These are phyloP conservation scores for Latrodectus geometricus DNA, from an alignment of 1,140 invertebrate species.

Conservation along the genomic window DNA sequence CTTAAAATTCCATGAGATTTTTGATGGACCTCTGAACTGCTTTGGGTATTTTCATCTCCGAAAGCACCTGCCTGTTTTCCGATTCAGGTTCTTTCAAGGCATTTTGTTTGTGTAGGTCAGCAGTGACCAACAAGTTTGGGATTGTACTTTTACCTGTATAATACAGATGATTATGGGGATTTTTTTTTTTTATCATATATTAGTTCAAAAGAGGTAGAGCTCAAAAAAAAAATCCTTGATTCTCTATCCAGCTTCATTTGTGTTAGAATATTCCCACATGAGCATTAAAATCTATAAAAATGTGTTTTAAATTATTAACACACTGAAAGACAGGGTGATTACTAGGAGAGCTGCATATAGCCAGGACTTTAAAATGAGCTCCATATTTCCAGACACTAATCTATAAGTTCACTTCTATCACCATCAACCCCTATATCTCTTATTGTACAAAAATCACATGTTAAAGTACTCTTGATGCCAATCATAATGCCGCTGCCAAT, in stretches of 20 bases:
- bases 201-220: not conserved
- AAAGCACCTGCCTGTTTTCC: not conserved
- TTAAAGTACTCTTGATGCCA: conserved; percentile 18
- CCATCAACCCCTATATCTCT: not conserved
- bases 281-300: conserved; percentile 29
- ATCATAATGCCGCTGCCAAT: not conserved
- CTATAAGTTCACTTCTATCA: not conserved
- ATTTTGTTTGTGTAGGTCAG: not conserved
- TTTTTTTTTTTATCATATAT: not conserved
- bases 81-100: not conserved
- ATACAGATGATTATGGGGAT: not conserved
- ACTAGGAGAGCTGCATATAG: not conserved
- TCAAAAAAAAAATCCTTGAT: not conserved
- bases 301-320: not conserved
- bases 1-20: not conserved
- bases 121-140: not conserved
- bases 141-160: not conserved
- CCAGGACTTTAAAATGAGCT: not conserved
- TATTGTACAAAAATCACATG: conserved; percentile 16
- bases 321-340: not conserved
- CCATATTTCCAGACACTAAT: not conserved
- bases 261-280: conserved; percentile 9
- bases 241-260: not conserved
- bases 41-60: not conserved
- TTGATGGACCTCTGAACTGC: no score